A percentile compares a stretch with the other conserved stretches of the same genome.
These are phyloP conservation scores for Agriopis leucophaearia DNA, from an alignment of 2,888 invertebrate species.

Conservation along the genomic window DNA sequence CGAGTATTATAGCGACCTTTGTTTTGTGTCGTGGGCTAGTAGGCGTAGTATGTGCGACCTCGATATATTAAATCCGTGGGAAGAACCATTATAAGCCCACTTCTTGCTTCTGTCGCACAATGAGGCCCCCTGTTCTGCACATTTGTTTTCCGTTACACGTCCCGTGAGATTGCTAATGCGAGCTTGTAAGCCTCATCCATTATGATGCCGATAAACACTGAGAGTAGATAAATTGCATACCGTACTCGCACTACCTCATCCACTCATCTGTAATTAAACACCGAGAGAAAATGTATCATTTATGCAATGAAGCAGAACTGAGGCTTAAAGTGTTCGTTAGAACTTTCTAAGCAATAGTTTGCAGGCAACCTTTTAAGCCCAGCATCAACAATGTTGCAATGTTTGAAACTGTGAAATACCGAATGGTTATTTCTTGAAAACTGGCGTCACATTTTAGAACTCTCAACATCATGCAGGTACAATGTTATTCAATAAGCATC, in stretches of 20 bases:
- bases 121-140: slow-evolving; percentile 48
- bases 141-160: slow-evolving; percentile 45
- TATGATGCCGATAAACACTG: slow-evolving; percentile 39
- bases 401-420: too few relatives aligned
- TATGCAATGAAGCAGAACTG: slow-evolving; percentile 41
- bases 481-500: too few relatives aligned
- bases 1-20: slow-evolving; percentile 32
- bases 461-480: neutral
- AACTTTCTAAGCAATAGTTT: neutral
- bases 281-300: slow-evolving; percentile 42
- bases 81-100: slow-evolving; percentile 61
- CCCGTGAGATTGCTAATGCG: slow-evolving; percentile 48
- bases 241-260: slow-evolving; percentile 12
- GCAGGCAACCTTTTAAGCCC: too few relatives aligned
- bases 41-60: slow-evolving; percentile 57
- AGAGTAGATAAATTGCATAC: slow-evolving; percentile 35
- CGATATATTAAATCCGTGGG: slow-evolving; percentile 71
- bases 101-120: slow-evolving; percentile 51
- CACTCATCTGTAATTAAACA: slow-evolving; percentile 43
- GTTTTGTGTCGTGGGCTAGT: slow-evolving; percentile 23
- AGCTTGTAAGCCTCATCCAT: slow-evolving; percentile 31
- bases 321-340: neutral
- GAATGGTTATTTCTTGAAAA: too few relatives aligned
- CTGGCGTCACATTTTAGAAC: too few relatives aligned
- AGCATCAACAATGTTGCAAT: too few relatives aligned